Percentiles rank a stretch among this genome's conserved stretches.
These are phyloP conservation scores for Chlorocebus sabaeus DNA, from an alignment of 2,113 vertebrate species.

Conservation along the genomic window DNA sequence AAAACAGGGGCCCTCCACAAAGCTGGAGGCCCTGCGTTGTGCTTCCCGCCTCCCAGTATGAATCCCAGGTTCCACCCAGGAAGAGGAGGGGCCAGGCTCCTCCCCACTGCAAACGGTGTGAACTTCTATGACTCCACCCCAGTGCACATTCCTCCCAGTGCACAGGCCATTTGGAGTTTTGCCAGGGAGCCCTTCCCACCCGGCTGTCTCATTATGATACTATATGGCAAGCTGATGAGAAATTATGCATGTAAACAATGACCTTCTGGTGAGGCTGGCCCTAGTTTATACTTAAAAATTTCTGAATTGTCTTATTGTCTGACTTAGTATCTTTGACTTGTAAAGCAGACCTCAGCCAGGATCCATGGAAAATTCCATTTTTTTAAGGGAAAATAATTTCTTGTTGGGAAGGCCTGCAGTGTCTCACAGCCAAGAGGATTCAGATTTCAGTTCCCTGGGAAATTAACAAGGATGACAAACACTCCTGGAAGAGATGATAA, in stretches of 20 bases:
- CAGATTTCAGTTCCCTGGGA: not conserved
- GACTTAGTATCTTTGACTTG: not conserved
- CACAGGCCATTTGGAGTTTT: too few species aligned
- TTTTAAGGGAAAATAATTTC: not conserved
- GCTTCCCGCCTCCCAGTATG: too few species aligned
- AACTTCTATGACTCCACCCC: too few species aligned
- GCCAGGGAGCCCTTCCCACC: too few species aligned
- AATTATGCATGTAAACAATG: conserved; percentile 1
- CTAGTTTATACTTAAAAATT: conserved; percentile 18
- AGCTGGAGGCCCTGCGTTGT: too few species aligned
- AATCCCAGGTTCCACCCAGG: too few species aligned
- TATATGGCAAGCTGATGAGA: not conserved
- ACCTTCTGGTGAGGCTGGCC: not conserved
- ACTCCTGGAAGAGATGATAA: not conserved
- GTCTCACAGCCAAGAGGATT: conserved; percentile 1
- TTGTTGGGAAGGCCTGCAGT: conserved; percentile 27
- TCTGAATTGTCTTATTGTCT: not conserved
- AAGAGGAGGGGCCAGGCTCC: too few species aligned
- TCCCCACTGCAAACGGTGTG: too few species aligned
- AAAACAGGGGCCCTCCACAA: too few species aligned
- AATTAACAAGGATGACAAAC: conserved; percentile 22
- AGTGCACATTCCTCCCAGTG: too few species aligned
- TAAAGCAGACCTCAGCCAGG: not conserved
- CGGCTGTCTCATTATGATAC: not conserved
- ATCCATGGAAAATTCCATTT: not conserved